A percentile compares a stretch with the other conserved stretches of the same genome.
Evolutionary conservation across 2,113 vertebrate genomes (phyloP).

Genomic region (Laterallus jamaicensis): DNA sequence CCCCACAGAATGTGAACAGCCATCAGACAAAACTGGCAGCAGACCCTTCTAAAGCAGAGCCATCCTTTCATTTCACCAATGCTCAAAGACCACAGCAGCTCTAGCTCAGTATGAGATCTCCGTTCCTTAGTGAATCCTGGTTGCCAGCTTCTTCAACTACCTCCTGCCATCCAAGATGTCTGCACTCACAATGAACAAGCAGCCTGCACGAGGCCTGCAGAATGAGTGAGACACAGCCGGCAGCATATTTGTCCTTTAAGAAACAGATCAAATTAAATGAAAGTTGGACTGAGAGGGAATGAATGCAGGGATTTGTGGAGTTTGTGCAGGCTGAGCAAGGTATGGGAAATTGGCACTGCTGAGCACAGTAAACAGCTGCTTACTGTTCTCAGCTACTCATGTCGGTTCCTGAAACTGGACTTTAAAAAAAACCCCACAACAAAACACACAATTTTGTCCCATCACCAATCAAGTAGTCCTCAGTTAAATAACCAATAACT

Average conservation of each 20-base stretch:
- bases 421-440: not conserved
- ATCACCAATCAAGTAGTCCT: not conserved
- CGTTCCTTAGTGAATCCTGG: not conserved
- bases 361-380: not conserved
- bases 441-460: not conserved
- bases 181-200: not conserved
- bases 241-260: not conserved
- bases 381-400: not conserved
- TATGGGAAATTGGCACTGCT: not conserved
- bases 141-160: not conserved
- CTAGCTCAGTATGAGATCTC: not conserved
- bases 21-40: not conserved
- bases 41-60: not conserved
- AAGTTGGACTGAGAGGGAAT: not conserved
- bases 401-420: not conserved
- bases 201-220: not conserved
- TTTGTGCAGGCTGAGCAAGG: not conserved
- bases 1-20: not conserved
- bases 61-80: not conserved
- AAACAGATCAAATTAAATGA: not conserved
- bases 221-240: not conserved
- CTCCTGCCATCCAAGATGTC: not conserved
- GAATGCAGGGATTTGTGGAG: not conserved
- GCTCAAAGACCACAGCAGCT: not conserved
- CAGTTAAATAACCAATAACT: not conserved